A percentile compares a stretch with the other conserved stretches of the same genome.
These are phyloP conservation scores for Phyllotis vaccarum DNA, from an alignment of 2,797 vertebrate species.

Conservation along the genomic window DNA sequence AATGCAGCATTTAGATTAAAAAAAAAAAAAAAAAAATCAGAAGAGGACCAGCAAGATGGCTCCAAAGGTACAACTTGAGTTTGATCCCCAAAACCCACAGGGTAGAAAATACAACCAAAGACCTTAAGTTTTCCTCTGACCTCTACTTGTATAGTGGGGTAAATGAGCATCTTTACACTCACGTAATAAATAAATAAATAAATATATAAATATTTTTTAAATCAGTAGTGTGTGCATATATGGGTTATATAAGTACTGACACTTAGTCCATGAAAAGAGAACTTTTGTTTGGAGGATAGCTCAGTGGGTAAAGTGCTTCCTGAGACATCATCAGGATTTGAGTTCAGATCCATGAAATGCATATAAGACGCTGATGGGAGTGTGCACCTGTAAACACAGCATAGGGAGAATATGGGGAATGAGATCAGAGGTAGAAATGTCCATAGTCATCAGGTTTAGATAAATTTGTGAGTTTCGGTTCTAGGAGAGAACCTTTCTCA, in stretches of 20 bases:
- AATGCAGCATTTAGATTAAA: background rate
- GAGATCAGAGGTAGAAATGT: background rate
- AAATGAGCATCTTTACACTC: background rate
- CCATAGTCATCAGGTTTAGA: background rate
- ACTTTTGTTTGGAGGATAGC: background rate
- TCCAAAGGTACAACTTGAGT: background rate
- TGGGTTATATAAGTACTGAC: background rate
- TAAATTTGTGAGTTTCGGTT: background rate
- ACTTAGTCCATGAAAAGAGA: background rate
- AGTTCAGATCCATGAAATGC: background rate
- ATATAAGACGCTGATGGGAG: no score
- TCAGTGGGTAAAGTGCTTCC: background rate
- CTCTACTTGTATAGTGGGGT: background rate
- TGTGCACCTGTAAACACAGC: accelerated
- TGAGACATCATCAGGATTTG: background rate
- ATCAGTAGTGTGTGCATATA: background rate
- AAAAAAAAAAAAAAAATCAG: no score
- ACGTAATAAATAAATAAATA: background rate
- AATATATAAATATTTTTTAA: background rate
- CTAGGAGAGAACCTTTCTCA: background rate
- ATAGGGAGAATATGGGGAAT: background rate
- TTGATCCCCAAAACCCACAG: background rate
- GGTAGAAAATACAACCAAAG: background rate
- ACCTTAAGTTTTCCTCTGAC: background rate
- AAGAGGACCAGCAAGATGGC: no score